Evolutionary conservation across 2,888 invertebrate genomes (phyloP), one percentile per base, ranked within the genome.

Genomic region (Cancer borealis): DNA sequence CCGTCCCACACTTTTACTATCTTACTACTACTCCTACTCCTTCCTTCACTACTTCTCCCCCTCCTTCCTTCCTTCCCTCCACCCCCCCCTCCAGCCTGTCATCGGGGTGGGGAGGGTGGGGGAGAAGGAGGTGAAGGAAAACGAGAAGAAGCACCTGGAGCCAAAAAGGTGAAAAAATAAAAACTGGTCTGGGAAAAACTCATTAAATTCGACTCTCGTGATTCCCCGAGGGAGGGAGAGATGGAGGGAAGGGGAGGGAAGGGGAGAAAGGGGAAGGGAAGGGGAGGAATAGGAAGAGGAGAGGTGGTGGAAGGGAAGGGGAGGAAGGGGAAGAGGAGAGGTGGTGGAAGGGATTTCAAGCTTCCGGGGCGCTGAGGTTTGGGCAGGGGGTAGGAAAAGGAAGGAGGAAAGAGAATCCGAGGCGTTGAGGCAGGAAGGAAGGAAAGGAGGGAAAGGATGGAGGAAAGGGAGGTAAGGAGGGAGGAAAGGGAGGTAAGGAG

Each of bases 171-270:
- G 39, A 84, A 39, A 30, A 84, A 84, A 84, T 84, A 84, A 84
- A 84, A 84, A 84, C 39, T 39, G 84, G 30, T 84, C 39, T 84
- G 84, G 84, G 84, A 84, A 84, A 79, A 84, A 84, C 84, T 84
- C 84, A 84, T 84, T 84, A 84, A 84, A 84, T 84, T 84, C 84
- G 84, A 84, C 84, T 84, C 84, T 39, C 39, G 39, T 39, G 84
- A 84, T 39, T 84, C 14, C 84, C 84, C 26, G 10, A 14, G 2
- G 84, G 39, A 12, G 17, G 39, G 84, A 5, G 17, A 17, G 17
- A 14, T 10, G 1, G 73, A 26, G 8, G 21, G 26, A 17, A 12
- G 30, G 2, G 79, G 2, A 26, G 79, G 79, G 14, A 30, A 12
- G 84, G 54, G 54, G 54, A 39, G 73, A 73, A 73, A n/a, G 73